Evolutionary conservation across 1,140 invertebrate species (phyloP).

Genomic region (Lepidurus couesii): DNA sequence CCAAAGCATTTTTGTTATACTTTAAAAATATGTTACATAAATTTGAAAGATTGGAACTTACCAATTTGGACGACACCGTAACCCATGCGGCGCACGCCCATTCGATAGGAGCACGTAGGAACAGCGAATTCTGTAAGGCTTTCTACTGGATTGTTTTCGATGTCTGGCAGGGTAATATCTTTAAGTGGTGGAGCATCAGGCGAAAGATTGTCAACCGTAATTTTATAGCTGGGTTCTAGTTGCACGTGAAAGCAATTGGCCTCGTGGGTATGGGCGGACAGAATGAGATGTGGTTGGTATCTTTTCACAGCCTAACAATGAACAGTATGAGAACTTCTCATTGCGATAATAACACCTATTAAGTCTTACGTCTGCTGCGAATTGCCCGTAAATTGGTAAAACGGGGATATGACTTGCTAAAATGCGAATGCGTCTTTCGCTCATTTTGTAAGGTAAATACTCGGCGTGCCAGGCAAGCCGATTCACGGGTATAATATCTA

Average conservation of each 20-base stretch:
- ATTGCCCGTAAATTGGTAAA: conserved; percentile 16
- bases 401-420: conserved; percentile 24
- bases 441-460: neutral
- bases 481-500: conserved; percentile 27
- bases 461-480: neutral
- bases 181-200: conserved; percentile 48
- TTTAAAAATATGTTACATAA: neutral
- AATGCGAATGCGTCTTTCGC: neutral
- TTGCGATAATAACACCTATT: neutral
- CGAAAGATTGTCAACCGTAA: conserved; percentile 15
- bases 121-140: conserved; percentile 74
- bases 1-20: neutral
- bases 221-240: conserved; percentile 31
- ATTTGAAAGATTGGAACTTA: conserved; percentile 46
- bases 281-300: conserved; percentile 68
- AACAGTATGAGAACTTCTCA: conserved; percentile 18
- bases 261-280: conserved; percentile 77
- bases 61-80: conserved; percentile 76
- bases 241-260: conserved; percentile 40
- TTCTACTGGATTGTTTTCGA: conserved; percentile 24
- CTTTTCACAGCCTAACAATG: conserved; percentile 55
- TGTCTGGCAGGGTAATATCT: neutral
- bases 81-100: conserved; percentile 77
- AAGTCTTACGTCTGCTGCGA: neutral
- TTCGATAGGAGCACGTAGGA: conserved; percentile 89